Evolutionary conservation across 2,888 invertebrate species (phyloP).

Genomic region (Neocrepidodera transversa): DNA sequence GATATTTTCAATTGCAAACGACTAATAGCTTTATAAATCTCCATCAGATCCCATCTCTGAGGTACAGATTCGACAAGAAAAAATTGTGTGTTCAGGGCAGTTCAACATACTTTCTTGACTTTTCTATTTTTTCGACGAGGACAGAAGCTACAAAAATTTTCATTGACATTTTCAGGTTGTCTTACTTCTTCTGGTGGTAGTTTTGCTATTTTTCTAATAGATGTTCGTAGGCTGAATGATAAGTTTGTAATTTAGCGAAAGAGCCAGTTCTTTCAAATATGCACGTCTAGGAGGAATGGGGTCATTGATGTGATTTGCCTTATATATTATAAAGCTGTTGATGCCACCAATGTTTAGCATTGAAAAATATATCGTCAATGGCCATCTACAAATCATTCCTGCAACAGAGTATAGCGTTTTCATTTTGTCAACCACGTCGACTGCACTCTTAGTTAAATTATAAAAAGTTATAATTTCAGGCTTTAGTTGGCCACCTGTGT

Average conservation of each 20-base stretch:
- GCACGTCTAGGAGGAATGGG: not conserved
- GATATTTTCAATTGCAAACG: not conserved
- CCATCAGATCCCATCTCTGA: not conserved
- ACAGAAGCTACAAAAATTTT: not conserved
- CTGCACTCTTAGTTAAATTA: constrained; percentile 45
- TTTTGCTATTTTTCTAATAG: not conserved
- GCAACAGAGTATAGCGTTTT: constrained; percentile 35
- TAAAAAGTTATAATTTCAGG: constrained; percentile 46
- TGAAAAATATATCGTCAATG: constrained; percentile 15
- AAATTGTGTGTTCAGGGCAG: constrained; percentile 1
- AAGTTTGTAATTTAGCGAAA: not conserved
- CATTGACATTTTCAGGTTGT: not conserved
- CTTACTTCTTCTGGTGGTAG: not conserved
- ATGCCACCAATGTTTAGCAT: constrained; percentile 15
- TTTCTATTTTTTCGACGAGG: not conserved
- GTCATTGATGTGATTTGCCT: not conserved
- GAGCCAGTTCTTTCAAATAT: not conserved
- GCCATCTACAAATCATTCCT: constrained; percentile 17
- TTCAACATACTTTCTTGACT: not conserved
- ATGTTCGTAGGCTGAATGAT: not conserved
- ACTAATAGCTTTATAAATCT: not conserved
- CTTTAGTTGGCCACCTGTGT: constrained; percentile 20
- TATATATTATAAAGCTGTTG: not conserved
- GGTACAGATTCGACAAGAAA: not conserved
- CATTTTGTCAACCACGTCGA: constrained; percentile 49